Conservation (phyloP, 2,797 vertebrate genomes). For the Pipistrellus kuhlii region DNA sequence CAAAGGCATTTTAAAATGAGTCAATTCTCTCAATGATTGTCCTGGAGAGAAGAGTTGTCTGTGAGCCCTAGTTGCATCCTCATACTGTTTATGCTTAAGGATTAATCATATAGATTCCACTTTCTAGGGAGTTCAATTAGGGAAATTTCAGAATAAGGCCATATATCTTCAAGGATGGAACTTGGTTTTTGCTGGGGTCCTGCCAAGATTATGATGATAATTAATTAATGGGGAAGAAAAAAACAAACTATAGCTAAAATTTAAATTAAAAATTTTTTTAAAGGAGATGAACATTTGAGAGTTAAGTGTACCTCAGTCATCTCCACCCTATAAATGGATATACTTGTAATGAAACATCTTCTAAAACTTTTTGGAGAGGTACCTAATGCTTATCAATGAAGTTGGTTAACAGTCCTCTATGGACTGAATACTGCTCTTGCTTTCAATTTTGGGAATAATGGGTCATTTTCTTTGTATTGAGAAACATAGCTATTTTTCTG, state of each 20-base stretch:
- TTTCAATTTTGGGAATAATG: not conserved
- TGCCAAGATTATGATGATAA: not conserved
- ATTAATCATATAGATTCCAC: not conserved
- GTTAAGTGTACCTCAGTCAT: not conserved
- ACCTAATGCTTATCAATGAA: not conserved
- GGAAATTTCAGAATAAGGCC: slow-evolving; percentile 1
- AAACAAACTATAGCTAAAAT: not conserved
- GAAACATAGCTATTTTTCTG: not conserved
- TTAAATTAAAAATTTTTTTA: not conserved
- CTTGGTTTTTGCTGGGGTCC: not conserved
- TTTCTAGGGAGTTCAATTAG: not conserved
- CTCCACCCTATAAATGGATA: not conserved
- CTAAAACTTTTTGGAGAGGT: not conserved
- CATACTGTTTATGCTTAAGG: not conserved
- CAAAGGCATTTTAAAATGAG: not conserved
- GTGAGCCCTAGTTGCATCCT: not conserved
- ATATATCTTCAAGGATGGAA: not conserved
- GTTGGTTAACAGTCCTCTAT: not conserved
- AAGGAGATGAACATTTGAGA: not conserved
- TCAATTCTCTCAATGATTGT: not conserved
- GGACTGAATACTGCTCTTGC: not conserved
- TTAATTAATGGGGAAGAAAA: not conserved
- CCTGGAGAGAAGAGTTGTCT: not conserved
- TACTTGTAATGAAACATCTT: not conserved
- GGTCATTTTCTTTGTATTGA: not conserved